phyloP scores from a whole-genome alignment of 1,140 invertebrate species.

The Acromyrmex echinatior region DNA sequence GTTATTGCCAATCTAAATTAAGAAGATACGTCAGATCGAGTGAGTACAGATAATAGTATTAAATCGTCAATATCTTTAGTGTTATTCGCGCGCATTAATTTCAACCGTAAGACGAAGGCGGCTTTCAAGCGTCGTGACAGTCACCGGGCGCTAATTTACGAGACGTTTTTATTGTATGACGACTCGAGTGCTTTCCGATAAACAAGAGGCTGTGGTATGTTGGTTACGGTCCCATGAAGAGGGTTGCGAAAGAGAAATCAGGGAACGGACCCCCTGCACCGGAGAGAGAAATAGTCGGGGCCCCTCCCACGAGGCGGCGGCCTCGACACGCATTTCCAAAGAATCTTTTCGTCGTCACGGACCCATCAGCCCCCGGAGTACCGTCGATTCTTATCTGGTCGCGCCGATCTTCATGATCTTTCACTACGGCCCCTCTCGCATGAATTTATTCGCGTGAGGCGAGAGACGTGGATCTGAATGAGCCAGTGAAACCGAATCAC shows the following conservation, averaged over 20 bases:
- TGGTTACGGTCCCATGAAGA: constrained; percentile 49
- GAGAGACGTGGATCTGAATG: constrained; percentile 1
- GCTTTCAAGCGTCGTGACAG: constrained; percentile 13
- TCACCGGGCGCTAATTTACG: constrained; percentile 55
- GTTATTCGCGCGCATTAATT: constrained; percentile 31
- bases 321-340: constrained; percentile 83
- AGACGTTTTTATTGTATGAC: constrained; percentile 59
- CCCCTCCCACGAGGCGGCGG: constrained; percentile 77
- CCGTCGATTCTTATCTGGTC: constrained; percentile 74
- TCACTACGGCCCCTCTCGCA: constrained; percentile 67
- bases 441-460: constrained; percentile 68
- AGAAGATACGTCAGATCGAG: constrained; percentile 13
- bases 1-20: not conserved
- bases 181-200: constrained; percentile 41
- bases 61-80: constrained; percentile 50
- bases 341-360: constrained; percentile 79
- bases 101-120: constrained; percentile 36
- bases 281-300: constrained; percentile 75
- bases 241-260: constrained; percentile 80
- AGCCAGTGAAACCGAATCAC: constrained; percentile 16
- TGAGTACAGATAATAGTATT: constrained; percentile 6
- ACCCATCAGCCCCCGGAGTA: constrained; percentile 75
- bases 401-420: constrained; percentile 75
- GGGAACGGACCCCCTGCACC: constrained; percentile 66
- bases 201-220: constrained; percentile 18